Conservation (phyloP, 2,113 vertebrate species). For the Trachemys scripta region DNA sequence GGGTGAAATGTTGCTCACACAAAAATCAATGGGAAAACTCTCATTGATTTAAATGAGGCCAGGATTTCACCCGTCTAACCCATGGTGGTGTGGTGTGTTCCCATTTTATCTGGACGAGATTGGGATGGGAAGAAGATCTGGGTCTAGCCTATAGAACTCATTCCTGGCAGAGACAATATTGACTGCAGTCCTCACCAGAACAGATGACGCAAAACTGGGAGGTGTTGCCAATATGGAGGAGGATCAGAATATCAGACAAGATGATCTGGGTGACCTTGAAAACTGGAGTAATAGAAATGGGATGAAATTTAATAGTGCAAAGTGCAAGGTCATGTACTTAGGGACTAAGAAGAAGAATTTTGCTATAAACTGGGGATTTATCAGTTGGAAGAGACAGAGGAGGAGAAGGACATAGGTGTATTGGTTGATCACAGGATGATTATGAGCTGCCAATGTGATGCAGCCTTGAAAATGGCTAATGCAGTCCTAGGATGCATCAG, state of each 20-base stretch:
- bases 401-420: not conserved
- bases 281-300: not conserved
- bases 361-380: not conserved
- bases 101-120: not conserved
- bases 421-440: not conserved
- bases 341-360: not conserved
- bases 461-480: not conserved
- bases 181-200: not conserved
- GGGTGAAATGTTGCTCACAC: not conserved
- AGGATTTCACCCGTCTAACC: not conserved
- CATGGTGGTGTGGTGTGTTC: no score
- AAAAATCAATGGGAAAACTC: not conserved
- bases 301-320: not conserved
- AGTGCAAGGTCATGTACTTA: not conserved
- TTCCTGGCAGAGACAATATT: not conserved
- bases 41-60: not conserved
- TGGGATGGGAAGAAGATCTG: not conserved
- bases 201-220: not conserved
- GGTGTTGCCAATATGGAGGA: not conserved
- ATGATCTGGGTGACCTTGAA: not conserved
- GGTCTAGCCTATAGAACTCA: not conserved
- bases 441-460: not conserved
- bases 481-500: not conserved
- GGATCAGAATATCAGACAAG: not conserved
- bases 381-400: not conserved